These are phyloP conservation scores for Hymenopus coronatus DNA, from an alignment of 2,888 invertebrate species.

Conservation along the genomic window DNA sequence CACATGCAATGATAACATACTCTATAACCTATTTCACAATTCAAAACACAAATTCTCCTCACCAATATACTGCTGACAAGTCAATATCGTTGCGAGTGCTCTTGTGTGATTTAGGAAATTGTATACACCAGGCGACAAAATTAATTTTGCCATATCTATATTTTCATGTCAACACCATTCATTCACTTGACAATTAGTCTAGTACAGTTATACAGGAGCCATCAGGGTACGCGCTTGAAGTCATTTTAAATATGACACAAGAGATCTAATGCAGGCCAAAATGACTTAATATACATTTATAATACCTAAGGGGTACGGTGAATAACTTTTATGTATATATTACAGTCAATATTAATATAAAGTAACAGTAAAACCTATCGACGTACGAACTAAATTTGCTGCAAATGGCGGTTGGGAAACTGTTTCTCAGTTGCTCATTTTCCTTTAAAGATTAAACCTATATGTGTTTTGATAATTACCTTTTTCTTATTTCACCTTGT, in stretches of 20 bases:
- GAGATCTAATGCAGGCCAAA: background rate
- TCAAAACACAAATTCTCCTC: background rate
- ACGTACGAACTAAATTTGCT: constrained; percentile 27
- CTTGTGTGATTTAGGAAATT: background rate
- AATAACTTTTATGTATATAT: background rate
- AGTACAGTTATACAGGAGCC: background rate
- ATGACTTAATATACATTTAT: background rate
- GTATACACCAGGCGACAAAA: background rate
- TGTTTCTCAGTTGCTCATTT: constrained; percentile 1
- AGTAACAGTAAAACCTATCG: constrained; percentile 18
- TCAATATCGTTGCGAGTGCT: background rate
- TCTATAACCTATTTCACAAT: background rate
- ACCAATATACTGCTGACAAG: background rate
- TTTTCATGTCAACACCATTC: background rate
- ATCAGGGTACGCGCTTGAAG: background rate
- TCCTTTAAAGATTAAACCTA: background rate
- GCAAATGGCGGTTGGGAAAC: constrained; percentile 34
- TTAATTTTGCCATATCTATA: background rate
- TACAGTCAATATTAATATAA: constrained; percentile 21
- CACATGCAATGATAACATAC: background rate
- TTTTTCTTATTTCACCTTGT: background rate
- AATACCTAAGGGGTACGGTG: background rate
- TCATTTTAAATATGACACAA: background rate
- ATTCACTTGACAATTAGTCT: background rate
- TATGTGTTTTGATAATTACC: background rate